Conservation (phyloP, 2,888 invertebrate species). For the Rhagonycha fulva region DNA sequence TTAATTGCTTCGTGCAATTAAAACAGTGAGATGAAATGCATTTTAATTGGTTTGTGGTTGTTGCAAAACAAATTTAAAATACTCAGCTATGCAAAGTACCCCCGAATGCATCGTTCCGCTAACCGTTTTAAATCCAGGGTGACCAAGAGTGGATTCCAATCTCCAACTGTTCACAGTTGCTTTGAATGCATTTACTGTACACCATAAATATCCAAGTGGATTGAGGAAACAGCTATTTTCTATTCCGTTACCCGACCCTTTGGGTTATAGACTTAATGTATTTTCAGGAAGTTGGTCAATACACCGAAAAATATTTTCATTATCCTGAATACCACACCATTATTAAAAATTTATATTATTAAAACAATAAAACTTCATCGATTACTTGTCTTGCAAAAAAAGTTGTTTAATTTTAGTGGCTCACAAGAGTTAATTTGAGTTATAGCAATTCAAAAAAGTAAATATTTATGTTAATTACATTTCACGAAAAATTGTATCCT, state of each 20-base stretch:
- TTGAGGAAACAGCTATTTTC: constrained; percentile 16
- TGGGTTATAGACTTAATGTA: constrained; percentile 19
- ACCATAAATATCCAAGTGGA: constrained; percentile 20
- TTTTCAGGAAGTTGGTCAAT: constrained; percentile 12
- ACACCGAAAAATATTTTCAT: not conserved
- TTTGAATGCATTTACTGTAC: constrained; percentile 19
- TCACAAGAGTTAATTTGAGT: not conserved
- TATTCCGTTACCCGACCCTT: constrained; percentile 8
- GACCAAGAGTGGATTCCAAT: constrained; percentile 17
- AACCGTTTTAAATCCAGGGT: not conserved
- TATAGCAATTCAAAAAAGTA: not conserved
- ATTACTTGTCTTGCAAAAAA: not conserved
- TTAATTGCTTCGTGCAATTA: not conserved
- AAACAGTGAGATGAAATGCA: not conserved
- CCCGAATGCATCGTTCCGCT: not conserved
- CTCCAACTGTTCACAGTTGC: constrained; percentile 13
- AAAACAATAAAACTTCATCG: not conserved
- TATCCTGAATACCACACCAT: not conserved
- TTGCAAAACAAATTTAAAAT: not conserved
- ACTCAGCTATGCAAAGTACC: not conserved
- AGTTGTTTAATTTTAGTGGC: not conserved
- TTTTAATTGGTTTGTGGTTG: not conserved
- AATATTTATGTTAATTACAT: not conserved
- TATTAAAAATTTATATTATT: not conserved
- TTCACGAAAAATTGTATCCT: not conserved